Conservation (phyloP, 2,888 invertebrate species). For the Petrophora chlorosata region DNA sequence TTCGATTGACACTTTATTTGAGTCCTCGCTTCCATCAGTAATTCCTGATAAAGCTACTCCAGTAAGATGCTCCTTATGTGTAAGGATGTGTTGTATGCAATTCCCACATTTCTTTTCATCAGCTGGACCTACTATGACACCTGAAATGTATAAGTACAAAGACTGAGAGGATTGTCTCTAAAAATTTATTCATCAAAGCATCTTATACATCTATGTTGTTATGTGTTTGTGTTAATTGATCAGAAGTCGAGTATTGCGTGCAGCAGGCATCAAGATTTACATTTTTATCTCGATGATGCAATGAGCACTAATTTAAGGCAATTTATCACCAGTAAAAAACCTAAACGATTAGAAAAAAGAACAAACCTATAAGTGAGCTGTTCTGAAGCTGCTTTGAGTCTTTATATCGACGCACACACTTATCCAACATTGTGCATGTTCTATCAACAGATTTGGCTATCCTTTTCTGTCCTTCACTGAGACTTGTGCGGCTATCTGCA, state of each 20-base stretch:
- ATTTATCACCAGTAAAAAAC: background rate
- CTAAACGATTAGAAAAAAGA: background rate
- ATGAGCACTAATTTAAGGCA: no score
- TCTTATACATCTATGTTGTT: no score
- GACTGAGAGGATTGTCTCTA: background rate
- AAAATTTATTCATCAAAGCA: no score
- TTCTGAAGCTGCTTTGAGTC: slow-evolving; percentile 75
- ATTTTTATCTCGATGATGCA: no score
- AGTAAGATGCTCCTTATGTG: slow-evolving; percentile 79
- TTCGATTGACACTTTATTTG: slow-evolving; percentile 71
- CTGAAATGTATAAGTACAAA: slow-evolving; percentile 63
- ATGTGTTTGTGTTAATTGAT: no score
- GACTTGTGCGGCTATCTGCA: slow-evolving; percentile 90
- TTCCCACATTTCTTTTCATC: slow-evolving; percentile 85
- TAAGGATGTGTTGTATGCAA: slow-evolving; percentile 85
- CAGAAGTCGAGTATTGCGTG: no score
- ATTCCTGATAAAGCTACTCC: slow-evolving; percentile 94
- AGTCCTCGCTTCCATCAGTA: slow-evolving; percentile 87
- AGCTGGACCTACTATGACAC: slow-evolving; percentile 90
- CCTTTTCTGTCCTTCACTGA: slow-evolving; percentile 87
- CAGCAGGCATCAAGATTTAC: no score
- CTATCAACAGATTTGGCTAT: slow-evolving; percentile 88
- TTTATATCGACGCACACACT: slow-evolving; percentile 86
- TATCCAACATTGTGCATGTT: slow-evolving; percentile 86
- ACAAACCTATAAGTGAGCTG: slow-evolving; percentile 75